Evolutionary conservation across 2,888 invertebrate species (phyloP).

Genomic region (Rotaria magnacalcarata): DNA sequence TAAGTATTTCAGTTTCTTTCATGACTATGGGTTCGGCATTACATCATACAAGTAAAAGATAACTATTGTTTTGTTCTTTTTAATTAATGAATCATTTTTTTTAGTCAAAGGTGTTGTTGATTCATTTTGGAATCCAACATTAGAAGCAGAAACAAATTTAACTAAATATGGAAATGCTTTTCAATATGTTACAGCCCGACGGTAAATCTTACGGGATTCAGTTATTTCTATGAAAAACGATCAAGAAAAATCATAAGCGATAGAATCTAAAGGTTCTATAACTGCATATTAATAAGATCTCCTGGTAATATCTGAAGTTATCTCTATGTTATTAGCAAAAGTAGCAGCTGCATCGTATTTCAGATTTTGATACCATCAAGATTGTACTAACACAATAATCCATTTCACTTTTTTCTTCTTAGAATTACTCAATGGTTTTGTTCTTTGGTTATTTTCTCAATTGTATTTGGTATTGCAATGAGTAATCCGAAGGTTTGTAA

Average conservation of each 20-base stretch:
- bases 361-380: too few species aligned
- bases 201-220: conserved; percentile 48
- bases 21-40: conserved; percentile 56
- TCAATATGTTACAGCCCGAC: conserved; percentile 49
- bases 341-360: too few species aligned
- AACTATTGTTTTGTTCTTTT: not conserved
- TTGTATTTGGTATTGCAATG: conserved; percentile 55
- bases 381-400: not conserved
- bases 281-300: too few species aligned
- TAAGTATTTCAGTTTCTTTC: conserved; percentile 58
- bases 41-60: conserved; percentile 55
- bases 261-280: too few species aligned
- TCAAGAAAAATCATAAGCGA: too few species aligned
- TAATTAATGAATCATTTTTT: not conserved
- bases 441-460: conserved; percentile 51
- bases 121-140: conserved; percentile 17
- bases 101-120: conserved; percentile 32
- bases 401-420: not conserved
- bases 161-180: not conserved
- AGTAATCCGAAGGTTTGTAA: conserved; percentile 54
- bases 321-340: too few species aligned
- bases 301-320: too few species aligned
- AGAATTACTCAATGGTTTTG: conserved; percentile 49
- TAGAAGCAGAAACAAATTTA: not conserved
- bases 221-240: too few species aligned